Percentiles rank a stretch among this genome's conserved stretches.
Evolutionary conservation across 2,113 vertebrate species (phyloP).

Genomic region (Microcebus murinus): DNA sequence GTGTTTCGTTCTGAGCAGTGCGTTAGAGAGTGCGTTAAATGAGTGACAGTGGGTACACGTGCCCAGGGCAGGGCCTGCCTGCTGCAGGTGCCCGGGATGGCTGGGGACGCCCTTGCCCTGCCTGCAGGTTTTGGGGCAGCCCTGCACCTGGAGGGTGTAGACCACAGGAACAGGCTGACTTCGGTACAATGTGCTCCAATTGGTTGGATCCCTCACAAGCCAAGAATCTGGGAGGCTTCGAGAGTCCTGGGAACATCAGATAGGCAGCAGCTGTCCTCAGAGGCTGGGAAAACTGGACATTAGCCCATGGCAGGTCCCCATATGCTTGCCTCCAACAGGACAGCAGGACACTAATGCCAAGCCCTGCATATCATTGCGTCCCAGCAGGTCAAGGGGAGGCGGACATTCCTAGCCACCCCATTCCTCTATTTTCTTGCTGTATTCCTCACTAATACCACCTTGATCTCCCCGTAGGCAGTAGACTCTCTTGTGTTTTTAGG

Average conservation of each 20-base stretch:
- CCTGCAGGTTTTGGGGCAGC: no score
- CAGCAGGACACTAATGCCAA: no score
- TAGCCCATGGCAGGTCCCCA: background rate
- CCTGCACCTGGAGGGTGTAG: background rate
- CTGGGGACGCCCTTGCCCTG: no score
- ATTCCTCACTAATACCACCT: background rate
- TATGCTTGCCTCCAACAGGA: background rate
- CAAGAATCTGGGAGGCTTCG: background rate
- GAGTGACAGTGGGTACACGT: background rate
- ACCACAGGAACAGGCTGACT: background rate
- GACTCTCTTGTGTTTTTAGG: slow-evolving; percentile 50
- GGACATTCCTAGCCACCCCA: accelerated
- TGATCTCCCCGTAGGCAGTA: background rate
- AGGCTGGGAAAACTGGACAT: background rate
- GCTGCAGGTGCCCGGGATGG: background rate
- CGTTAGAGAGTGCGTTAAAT: background rate
- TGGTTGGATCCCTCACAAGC: background rate
- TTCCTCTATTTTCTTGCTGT: background rate
- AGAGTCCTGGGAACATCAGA: background rate
- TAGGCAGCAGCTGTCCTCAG: background rate
- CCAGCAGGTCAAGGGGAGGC: background rate
- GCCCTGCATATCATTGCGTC: background rate
- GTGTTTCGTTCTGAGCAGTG: background rate
- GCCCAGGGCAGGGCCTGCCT: background rate
- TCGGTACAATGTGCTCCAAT: background rate